Conservation (phyloP, 2,888 invertebrate species). For the Clostera curtula region DNA sequence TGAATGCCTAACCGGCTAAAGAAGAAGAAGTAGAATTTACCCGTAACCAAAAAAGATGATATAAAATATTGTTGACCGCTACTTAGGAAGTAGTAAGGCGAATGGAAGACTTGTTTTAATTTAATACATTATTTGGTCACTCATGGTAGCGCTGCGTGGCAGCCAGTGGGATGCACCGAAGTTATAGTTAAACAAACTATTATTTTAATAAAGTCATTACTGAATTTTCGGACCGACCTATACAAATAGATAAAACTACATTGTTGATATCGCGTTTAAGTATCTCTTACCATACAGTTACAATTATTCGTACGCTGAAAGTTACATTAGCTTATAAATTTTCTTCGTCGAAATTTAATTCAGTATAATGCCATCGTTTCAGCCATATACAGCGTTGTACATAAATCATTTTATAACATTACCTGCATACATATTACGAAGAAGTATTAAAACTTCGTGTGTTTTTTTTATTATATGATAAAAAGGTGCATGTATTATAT, state of each 20-base stretch:
- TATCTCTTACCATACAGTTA: slow-evolving; percentile 56
- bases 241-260: slow-evolving; percentile 61
- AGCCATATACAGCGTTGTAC: slow-evolving; percentile 23
- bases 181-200: slow-evolving; percentile 69
- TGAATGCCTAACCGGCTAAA: too few relatives aligned
- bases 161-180: too few relatives aligned
- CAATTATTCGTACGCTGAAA: slow-evolving; percentile 46
- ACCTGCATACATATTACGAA: slow-evolving; percentile 24
- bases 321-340: slow-evolving; percentile 47
- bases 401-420: slow-evolving; percentile 29
- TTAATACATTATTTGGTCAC: too few relatives aligned
- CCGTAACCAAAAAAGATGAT: too few relatives aligned
- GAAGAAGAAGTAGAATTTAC: too few relatives aligned
- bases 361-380: slow-evolving; percentile 29
- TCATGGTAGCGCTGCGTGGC: too few relatives aligned
- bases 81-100: too few relatives aligned
- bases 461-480: slow-evolving; percentile 21
- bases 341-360: slow-evolving; percentile 43
- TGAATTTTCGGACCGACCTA: slow-evolving; percentile 64
- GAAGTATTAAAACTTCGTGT: slow-evolving; percentile 14
- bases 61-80: too few relatives aligned
- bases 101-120: too few relatives aligned
- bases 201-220: slow-evolving; percentile 68
- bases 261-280: slow-evolving; percentile 54
- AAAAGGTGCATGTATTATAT: slow-evolving; percentile 26